Base-by-base conservation (phyloP, 2,113 vertebrate genomes). In the Hystrix brachyura region DNA sequence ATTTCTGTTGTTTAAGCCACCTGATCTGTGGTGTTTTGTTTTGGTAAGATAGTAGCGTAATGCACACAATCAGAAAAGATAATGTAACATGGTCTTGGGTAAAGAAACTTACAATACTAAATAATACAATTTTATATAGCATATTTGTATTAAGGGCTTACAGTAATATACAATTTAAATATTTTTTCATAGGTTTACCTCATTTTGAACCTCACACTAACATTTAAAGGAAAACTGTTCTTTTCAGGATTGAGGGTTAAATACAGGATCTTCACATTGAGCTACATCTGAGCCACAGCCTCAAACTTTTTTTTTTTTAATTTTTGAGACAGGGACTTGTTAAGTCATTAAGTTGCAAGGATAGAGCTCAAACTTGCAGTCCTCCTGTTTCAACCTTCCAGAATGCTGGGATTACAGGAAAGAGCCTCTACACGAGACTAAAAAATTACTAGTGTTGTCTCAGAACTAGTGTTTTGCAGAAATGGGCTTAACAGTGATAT, bases 21-120 rank as follows among this genome's bases (percentile, higher is more conserved):
- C 27, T 9, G 69, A 6, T 53, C 65, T 29, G 4, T 71, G 34
- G 25, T 27, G 65, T 76, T 57, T 76, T 76, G 46, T 72, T 89
- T 90, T 60, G 78, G 14, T 1, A 90, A 29, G 29, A 59, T 71
- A 27, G 60, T 19, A 43, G 60, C 64, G 53, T 60, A 32, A 84
- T n/a, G 81, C 25, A 81, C 29, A 60, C 74, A 32, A 6, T 48
- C 62, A 78, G 7, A 84, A 85, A 5, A 18, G 27, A 46, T 38
- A 89, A 32, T 57, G 23, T 43, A 80, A 43, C 43, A 81, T 71
- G n/a, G 27, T 74, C 7, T 53, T 76, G 85, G 74, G 32, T 57
- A 90, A 29, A 93, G 14, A 94, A 94, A 88, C 11, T 15, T 71
- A 80, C 13, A 48, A 29, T 60, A 57, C 57, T 67, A 78, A 92